Evolutionary conservation across 2,888 invertebrate species (phyloP), one percentile per base, ranked within the genome.

Genomic region (Drosophila subquinaria): DNA sequence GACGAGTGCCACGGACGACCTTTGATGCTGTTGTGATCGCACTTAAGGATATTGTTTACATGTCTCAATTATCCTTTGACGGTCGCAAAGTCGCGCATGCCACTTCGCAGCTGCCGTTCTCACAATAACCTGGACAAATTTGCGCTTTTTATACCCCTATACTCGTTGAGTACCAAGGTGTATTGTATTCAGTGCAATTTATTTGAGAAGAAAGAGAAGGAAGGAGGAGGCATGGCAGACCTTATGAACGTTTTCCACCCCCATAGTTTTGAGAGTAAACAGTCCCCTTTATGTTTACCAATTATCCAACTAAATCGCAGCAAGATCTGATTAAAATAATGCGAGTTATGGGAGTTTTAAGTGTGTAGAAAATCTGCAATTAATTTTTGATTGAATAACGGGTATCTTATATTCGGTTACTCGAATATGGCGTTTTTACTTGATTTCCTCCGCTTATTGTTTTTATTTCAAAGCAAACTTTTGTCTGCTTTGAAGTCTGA

Each of bases 51-150:
- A 89, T 88, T 89, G 83, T 90, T 81, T 83, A 81, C 83, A 79
- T 74, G 81, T 87, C 90, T 87, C 85, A 87, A 89, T 90, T 90
- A 83, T 87, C 76, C 82, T 81, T 87, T 85, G 79, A 76, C 73
- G 79, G 77, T 57, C 43, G 56, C 57, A 63, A 55, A 72, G 57
- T 81, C 66, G 71, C 69, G 45, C 63, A 59, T 67, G 64, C 53
- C 78, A 70, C 56, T 77, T 77, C 15, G 55, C 42, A 27, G 51
- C 35, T 47, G 23, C 17, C 48, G 33, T 13, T 9, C 17, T 27
- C n/a, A n/a, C 45, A 23, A 23, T 11, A 36, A 4, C 47, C 47
- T 43, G 59, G 15, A 3, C 50, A 36, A 36, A 36, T 36, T 36
- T 20, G 20, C 20, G 20, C 36, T 51, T 51, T 36, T 48, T 30